Base-by-base conservation (phyloP, 92 coral and sea anemone species). In the Desmophyllum pertusum region DNA sequence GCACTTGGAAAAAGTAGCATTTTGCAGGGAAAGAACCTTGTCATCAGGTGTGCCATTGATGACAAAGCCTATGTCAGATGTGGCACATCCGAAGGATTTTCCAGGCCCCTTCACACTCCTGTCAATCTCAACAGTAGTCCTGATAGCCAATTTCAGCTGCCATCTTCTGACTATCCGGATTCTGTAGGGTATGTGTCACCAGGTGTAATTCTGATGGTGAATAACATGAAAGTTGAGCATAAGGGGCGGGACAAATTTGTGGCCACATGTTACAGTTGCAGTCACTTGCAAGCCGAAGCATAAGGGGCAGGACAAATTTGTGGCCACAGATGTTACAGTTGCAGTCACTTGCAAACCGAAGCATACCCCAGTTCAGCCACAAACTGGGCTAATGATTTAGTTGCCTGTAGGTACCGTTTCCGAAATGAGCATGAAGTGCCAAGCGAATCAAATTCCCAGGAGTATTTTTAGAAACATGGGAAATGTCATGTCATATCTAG, bases 71-170 rank as follows among this genome's bases (percentile, higher is more conserved):
- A 89, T 45, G 70, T 85, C 37, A 78, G 87, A 62, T 89, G 93
- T 52, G 89, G 93, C 17, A 89, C 93, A 53, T 89, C 87, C 29
- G 89, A 89, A 70, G 93, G 93, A 10, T 89, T 89, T 81, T 85
- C 86, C 30, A 61, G 93, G 35, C 93, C 89, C 48, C 89, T 89
- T 15, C 92, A 84, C 67, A 39, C 80, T 29, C 93, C 93, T 25
- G 43, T 75, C 48, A 87, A 89, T 51, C 81, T 84, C 10, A 70
- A 70, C 67, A 81, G 71, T 75, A 77, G 82, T 27, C 55, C 42
- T n/a, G n/a, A n/a, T n/a, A n/a, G n/a, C n/a, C n/a, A n/a, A 41
- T 62, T 83, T 73, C 38, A 83, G 23, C 84, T 84, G 13, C 92
- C 92, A 57, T 84, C 92, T 23, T 30, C 84, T 15, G 92, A 89